Conservation (phyloP, 2,797 vertebrate species). For the Cyclopterus lumpus region DNA sequence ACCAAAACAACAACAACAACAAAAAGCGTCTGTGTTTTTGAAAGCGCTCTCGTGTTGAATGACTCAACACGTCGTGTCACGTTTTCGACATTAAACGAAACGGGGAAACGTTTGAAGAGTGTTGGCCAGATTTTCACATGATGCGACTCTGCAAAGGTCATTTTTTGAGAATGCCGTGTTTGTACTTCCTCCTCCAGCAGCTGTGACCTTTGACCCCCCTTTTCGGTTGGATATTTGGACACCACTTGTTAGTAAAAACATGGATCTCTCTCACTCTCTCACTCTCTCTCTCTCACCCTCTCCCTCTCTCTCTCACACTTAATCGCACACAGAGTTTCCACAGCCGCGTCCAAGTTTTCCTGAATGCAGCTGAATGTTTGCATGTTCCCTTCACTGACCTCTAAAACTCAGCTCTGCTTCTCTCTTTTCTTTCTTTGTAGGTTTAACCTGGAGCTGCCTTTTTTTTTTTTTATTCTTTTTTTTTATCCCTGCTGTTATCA, state of each 20-base stretch:
- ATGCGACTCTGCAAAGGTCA: constrained; percentile 34
- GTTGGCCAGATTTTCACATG: constrained; percentile 55
- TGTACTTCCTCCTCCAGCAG: constrained; percentile 67
- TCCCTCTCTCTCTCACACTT: neutral
- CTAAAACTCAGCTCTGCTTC: constrained; percentile 10
- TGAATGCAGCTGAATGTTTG: constrained; percentile 44
- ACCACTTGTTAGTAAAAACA: constrained; percentile 54
- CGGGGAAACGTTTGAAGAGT: constrained; percentile 51
- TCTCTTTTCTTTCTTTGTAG: neutral
- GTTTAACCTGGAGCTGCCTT: constrained; percentile 3
- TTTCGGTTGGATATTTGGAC: constrained; percentile 48
- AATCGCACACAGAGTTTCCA: constrained; percentile 49
- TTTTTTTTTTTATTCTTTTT: too few species aligned
- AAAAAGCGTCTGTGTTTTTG: too few species aligned
- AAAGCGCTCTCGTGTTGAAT: too few species aligned
- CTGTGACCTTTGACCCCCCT: constrained; percentile 65
- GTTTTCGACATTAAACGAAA: neutral
- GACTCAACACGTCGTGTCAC: neutral
- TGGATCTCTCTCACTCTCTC: neutral
- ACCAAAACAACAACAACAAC: too few species aligned
- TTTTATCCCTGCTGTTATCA: constrained; percentile 10
- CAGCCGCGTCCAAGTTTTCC: constrained; percentile 46
- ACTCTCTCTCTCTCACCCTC: too few species aligned
- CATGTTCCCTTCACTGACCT: constrained; percentile 42
- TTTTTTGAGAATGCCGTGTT: constrained; percentile 47